Conservation (phyloP, 2,888 invertebrate species). For the Leucophora obtusa region DNA sequence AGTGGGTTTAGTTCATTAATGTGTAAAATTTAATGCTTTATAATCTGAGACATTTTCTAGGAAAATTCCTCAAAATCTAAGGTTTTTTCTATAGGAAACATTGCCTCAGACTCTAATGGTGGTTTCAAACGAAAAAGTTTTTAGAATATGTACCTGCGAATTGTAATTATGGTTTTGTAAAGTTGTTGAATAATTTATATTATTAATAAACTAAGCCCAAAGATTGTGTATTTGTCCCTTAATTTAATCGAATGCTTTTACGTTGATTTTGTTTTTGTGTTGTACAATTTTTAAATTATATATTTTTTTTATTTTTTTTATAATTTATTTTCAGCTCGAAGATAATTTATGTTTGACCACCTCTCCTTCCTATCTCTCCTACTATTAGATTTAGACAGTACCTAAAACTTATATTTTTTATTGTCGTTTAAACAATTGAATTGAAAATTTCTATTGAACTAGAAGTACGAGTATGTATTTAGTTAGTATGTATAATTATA, state of each 20-base stretch:
- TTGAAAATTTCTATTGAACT: constrained; percentile 51
- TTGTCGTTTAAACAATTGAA: constrained; percentile 51
- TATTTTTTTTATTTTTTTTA: constrained; percentile 21
- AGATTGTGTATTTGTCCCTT: not conserved
- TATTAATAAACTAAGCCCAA: too few relatives aligned
- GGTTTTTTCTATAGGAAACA: too few relatives aligned
- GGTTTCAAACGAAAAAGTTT: too few relatives aligned
- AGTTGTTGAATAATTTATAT: too few relatives aligned
- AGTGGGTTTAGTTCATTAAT: too few relatives aligned
- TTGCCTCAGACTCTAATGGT: too few relatives aligned
- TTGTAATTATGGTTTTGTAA: too few relatives aligned
- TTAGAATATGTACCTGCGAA: too few relatives aligned
- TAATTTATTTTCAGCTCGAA: constrained; percentile 60
- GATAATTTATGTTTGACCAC: constrained; percentile 52
- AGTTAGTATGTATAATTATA: constrained; percentile 18
- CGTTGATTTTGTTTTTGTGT: not conserved
- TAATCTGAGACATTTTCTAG: too few relatives aligned
- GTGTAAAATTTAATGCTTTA: too few relatives aligned
- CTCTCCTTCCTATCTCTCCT: constrained; percentile 9
- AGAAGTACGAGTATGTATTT: constrained; percentile 34
- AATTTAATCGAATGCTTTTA: not conserved
- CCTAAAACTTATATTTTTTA: constrained; percentile 12
- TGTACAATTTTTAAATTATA: not conserved
- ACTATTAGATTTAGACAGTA: constrained; percentile 26
- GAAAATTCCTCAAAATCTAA: too few relatives aligned